Base-by-base conservation (phyloP, 2,797 vertebrate species). In the Lacerta viridis region DNA sequence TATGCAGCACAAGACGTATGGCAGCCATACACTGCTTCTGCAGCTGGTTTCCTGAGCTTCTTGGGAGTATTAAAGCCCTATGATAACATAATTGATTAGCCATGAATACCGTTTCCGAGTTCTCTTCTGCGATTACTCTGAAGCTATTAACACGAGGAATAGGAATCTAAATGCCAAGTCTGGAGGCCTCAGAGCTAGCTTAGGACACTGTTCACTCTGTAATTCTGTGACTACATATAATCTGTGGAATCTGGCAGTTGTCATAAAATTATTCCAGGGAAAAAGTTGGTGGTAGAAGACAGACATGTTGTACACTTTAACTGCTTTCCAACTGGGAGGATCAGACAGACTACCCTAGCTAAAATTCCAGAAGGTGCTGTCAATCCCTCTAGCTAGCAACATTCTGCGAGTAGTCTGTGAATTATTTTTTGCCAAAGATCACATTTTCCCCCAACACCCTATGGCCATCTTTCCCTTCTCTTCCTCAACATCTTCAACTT, bases 301-400 rank as follows among this genome's bases (percentile, higher is more conserved):
- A 89, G 68, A 23, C 46, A 4, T 23, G 33, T 55, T 17, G 15
- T 20, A 50, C 8, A 55, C 10, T 27, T 85, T 43, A 39, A n/a
- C 55, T 81, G 41, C 29, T 76, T 89, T 85, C 76, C 39, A 85
- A 41, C 41, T 81, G 84, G 59, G 5, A 85, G 59, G 41, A 75
- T 80, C 77, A 50, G 59, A 43, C 41, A 10, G 50, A 55, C 11
- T 68, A 55, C n/a, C 59, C 55, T 39, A 85, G 25, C 39, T 85
- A 81, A 85, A 81, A 81, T 80, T 72, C 55, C 76, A 85, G 83
- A 36, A 66, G 55, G 84, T 80, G 20, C 27, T 46, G 59, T 85
- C 50, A 41, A 71, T 79, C 75, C 18, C 66, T 43, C 66, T 10
- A 10, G 82, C 46, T 71, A 88, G 20, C 46, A 84, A 81, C n/a